Evolutionary conservation across 2,797 vertebrate genomes (phyloP).

Genomic region (Peromyscus eremicus): DNA sequence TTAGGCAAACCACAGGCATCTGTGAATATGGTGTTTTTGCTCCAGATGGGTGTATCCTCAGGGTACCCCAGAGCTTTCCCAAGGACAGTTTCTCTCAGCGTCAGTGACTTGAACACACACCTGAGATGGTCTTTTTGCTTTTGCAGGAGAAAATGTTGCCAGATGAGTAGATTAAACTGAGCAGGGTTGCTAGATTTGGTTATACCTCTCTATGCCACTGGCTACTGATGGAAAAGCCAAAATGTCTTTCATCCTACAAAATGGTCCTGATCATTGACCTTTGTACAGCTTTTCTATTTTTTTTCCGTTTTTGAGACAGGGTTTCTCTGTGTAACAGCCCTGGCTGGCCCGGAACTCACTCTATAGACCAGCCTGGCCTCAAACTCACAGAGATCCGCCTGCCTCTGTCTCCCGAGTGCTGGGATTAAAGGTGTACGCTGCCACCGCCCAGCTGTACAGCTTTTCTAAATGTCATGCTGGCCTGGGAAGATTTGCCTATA

Average conservation of each 20-base stretch:
- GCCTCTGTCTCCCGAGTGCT: no score
- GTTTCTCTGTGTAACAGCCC: no score
- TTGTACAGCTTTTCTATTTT: neutral
- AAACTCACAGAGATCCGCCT: no score
- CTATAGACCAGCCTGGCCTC: no score
- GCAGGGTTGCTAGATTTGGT: neutral
- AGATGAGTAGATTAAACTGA: neutral
- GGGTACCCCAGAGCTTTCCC: constrained; percentile 69
- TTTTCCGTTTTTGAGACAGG: no score
- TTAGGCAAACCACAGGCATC: constrained; percentile 82
- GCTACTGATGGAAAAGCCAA: neutral
- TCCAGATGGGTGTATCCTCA: constrained; percentile 70
- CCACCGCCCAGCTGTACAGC: neutral
- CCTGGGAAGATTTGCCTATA: neutral
- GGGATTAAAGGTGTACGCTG: no score
- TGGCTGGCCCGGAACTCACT: no score
- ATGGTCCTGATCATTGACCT: neutral
- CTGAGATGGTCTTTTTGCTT: constrained; percentile 66
- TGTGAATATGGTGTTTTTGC: constrained; percentile 54
- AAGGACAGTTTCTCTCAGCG: constrained; percentile 40
- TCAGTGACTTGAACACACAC: constrained; percentile 44
- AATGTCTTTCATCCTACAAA: neutral
- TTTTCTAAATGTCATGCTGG: neutral
- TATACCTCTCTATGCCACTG: neutral
- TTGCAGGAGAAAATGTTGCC: constrained; percentile 44